Evolutionary conservation across 2,888 invertebrate species (phyloP), one percentile per base, ranked within the genome.

Genomic region (Eumacrocentrus americanus): DNA sequence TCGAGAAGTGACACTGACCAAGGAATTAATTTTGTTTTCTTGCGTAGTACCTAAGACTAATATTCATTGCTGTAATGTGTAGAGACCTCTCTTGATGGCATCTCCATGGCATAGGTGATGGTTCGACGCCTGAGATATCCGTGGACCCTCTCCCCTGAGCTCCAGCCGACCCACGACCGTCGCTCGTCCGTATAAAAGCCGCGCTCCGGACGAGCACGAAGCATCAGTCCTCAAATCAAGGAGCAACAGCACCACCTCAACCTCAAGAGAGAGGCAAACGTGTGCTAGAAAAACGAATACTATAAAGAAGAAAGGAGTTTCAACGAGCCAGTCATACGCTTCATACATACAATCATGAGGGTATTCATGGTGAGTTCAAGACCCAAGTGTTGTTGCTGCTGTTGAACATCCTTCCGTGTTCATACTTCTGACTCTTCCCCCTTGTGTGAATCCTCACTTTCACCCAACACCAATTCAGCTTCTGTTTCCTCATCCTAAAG

Each of bases 191-290:
- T 80, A 80, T 80, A 81, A 78, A 81, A 79, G 76, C 76, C 69
- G 77, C 72, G 70, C 70, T 65, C 76, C 70, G 73, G 72, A 74
- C 78, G 76, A 76, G 73, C 71, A 72, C 69, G 68, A 71, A 78
- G 79, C 80, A 80, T 80, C 80, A 80, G 80, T 80, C 78, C 79
- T 79, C 79, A 78, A 78, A 80, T 76, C 75, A 78, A 62, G 60
- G 54, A 64, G 76, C 72, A 72, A 73, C 71, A 72, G 76, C 77
- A 77, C 74, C 76, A 57, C 61, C 58, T 40, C 54, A 37, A 37
- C 50, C 56, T n/a, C n/a, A n/a, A n/a, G n/a, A n/a, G 14, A 14
- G 50, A 50, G 34, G 29, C 16, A 14, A 48, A 34, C 23, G 14
- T 16, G 25, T 23, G n/a, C n/a, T n/a, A n/a, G 7, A 16, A 29